phyloP scores from a whole-genome alignment of 2,113 vertebrate genomes.

The Xiphias gladius region DNA sequence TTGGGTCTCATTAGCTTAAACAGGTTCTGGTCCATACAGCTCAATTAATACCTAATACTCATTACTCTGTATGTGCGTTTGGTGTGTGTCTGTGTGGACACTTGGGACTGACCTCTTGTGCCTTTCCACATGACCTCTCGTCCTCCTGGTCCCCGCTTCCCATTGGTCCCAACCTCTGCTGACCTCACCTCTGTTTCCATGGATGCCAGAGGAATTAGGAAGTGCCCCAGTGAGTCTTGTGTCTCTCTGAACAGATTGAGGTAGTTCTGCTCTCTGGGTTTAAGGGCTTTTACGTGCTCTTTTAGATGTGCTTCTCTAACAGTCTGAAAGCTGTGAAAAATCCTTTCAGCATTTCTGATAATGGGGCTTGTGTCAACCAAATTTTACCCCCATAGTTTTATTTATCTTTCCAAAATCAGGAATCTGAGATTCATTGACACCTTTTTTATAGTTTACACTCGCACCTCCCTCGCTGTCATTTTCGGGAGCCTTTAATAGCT shows the following conservation, averaged over 20 bases:
- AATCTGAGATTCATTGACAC: background rate
- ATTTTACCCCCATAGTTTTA: background rate
- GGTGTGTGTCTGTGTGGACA: constrained; percentile 28
- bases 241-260: constrained; percentile 14
- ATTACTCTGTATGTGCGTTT: constrained; percentile 44
- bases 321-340: background rate
- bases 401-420: background rate
- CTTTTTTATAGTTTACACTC: background rate
- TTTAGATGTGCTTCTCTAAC: background rate
- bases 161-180: constrained; percentile 60
- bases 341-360: background rate
- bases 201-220: constrained; percentile 60
- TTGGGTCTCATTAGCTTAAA: constrained; percentile 71
- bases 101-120: constrained; percentile 51
- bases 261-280: constrained; percentile 19
- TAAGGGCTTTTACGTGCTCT: background rate
- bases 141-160: constrained; percentile 40
- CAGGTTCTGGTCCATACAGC: constrained; percentile 49
- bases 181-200: constrained; percentile 71
- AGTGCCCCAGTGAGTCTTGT: constrained; percentile 8
- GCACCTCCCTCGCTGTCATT: background rate
- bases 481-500: background rate
- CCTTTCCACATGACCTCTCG: constrained; percentile 67
- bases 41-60: constrained; percentile 66
- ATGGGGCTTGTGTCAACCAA: background rate